A percentile compares a stretch with the other conserved stretches of the same genome.
phyloP scores from a whole-genome alignment of 2,113 vertebrate genomes.

The Sylvilagus bachmani region DNA sequence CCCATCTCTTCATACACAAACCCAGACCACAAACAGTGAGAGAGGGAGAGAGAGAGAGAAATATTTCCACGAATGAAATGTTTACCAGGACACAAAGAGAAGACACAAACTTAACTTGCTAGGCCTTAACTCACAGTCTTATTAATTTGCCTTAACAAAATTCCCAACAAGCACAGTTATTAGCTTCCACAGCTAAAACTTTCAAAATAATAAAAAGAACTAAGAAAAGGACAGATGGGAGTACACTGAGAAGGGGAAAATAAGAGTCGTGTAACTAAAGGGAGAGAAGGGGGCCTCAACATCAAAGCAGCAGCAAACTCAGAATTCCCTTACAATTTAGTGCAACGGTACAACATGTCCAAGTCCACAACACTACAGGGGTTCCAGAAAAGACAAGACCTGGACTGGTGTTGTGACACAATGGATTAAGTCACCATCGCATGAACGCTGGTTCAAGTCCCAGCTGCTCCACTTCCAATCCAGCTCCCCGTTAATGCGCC shows the following conservation, averaged over 20 bases:
- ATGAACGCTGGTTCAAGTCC: too few relatives aligned
- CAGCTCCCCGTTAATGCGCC: too few relatives aligned
- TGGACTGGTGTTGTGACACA: too few relatives aligned
- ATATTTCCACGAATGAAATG: not conserved
- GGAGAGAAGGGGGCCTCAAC: not conserved
- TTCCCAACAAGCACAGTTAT: not conserved
- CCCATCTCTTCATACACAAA: not conserved
- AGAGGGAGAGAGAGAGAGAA: not conserved
- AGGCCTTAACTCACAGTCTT: not conserved
- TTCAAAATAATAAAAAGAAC: constrained; percentile 32
- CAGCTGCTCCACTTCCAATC: too few relatives aligned
- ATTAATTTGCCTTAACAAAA: constrained; percentile 7
- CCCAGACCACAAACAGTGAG: not conserved
- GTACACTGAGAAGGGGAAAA: not conserved
- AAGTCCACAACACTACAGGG: not conserved
- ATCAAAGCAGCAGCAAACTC: not conserved
- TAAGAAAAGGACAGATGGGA: not conserved
- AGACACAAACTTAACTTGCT: not conserved
- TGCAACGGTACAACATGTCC: not conserved
- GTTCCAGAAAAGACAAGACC: too few relatives aligned
- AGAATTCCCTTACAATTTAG: not conserved
- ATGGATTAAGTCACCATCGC: too few relatives aligned
- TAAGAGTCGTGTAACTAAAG: not conserved
- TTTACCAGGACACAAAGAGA: not conserved
- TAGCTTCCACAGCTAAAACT: not conserved